phyloP scores from a whole-genome alignment of 2,888 invertebrate genomes.

The Perdita meconis region DNA sequence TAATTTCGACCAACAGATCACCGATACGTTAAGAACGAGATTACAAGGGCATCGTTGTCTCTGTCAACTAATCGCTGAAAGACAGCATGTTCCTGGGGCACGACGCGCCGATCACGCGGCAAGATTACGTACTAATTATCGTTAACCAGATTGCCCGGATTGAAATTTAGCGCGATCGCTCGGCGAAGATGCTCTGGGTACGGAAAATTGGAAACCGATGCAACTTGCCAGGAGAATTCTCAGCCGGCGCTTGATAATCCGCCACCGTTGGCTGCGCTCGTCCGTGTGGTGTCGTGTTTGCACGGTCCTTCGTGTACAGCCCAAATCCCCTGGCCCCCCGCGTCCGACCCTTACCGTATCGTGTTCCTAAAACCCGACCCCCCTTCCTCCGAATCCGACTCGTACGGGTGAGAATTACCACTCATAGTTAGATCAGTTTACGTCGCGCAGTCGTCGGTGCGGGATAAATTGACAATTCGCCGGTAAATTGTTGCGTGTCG shows the following conservation, averaged over 20 bases:
- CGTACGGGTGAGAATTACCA: slow-evolving; percentile 25
- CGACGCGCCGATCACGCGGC: not conserved
- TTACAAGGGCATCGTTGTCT: slow-evolving; percentile 1
- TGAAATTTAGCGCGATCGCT: slow-evolving; percentile 8
- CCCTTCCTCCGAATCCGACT: not conserved
- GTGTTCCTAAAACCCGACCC: not conserved
- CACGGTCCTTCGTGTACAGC: not conserved
- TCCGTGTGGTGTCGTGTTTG: not conserved
- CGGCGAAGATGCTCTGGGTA: not conserved
- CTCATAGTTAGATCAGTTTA: slow-evolving; percentile 20
- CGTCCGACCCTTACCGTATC: slow-evolving; percentile 14
- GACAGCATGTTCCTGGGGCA: not conserved
- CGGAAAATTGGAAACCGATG: slow-evolving; percentile 34
- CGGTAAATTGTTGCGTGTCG: slow-evolving; percentile 1
- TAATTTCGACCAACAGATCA: not conserved
- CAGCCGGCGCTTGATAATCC: slow-evolving; percentile 16
- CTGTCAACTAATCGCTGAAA: slow-evolving; percentile 4
- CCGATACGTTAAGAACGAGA: not conserved
- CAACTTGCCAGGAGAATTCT: slow-evolving; percentile 9
- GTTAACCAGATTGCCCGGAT: slow-evolving; percentile 17
- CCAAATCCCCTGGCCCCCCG: not conserved
- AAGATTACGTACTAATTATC: slow-evolving; percentile 26
- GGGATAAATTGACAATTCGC: slow-evolving; percentile 25
- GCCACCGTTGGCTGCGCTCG: not conserved
- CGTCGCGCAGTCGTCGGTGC: not conserved